Evolutionary conservation across 2,888 invertebrate species (phyloP), one percentile per base, ranked within the genome.

Genomic region (Harpalus rufipes): DNA sequence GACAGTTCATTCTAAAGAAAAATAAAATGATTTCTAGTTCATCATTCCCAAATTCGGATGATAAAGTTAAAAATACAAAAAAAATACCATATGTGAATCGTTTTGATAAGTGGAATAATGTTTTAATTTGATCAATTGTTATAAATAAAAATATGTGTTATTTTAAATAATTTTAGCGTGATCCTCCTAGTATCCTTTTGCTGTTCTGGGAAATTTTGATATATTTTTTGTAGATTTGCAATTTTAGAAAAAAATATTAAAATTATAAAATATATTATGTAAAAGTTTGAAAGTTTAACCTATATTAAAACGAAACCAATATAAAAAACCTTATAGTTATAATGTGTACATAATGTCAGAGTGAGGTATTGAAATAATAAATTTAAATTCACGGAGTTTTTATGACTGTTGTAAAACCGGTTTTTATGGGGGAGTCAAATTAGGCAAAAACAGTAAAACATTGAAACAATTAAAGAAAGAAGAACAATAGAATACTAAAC

Each of bases 381-480:
- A 51, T 51, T 51, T 51, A 51, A 51, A 51, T 51, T 51, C 44
- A 51, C 44, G 12, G 10, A 51, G 12, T 10, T 12, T 51, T 51
- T 51, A 51, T 51, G 44, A 51, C 44, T 51, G 44, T 51, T 51
- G 44, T 51, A 51, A 51, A 51, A 8, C 44, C 44, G 5, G 44
- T 51, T 51, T 51, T 51, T 51, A 51, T 12, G 44, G 2, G 32
- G 44, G 8, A 51, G 44, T 51, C 10, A 51, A 51, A 51, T 51
- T 51, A 51, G 44, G 10, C 10, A 51, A 51, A 51, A 51, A 51
- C 44, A 8, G 44, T 51, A 51, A 51, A 51, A 51, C 44, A 51
- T 12, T 51, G 44, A 51, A 51, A 51, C 44, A 51, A 51, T 51
- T 51, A 51, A 51, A 51, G 44, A 51, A 51, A 51, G 44, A 51